Evolutionary conservation across 2,888 invertebrate species (phyloP).

Genomic region (Deilephila elpenor): DNA sequence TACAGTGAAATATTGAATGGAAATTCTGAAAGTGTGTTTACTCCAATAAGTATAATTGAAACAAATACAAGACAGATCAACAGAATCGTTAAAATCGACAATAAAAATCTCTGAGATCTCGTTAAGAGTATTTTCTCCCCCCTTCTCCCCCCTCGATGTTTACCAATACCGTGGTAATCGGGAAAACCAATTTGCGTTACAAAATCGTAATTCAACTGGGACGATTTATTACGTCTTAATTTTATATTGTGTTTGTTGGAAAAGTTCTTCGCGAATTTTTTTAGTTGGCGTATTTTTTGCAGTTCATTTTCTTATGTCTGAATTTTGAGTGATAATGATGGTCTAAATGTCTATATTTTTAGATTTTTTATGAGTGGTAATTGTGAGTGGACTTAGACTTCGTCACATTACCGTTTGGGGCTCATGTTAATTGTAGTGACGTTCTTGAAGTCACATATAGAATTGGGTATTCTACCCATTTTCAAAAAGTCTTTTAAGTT

Average conservation of each 20-base stretch:
- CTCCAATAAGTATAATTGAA: not conserved
- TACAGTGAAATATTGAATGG: too few species aligned
- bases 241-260: conserved; percentile 15
- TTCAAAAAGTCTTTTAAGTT: too few species aligned
- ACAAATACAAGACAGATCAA: not conserved
- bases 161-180: conserved; percentile 1
- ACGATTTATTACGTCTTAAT: conserved; percentile 8
- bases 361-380: too few species aligned
- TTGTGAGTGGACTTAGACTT: too few species aligned
- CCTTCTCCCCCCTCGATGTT: not conserved
- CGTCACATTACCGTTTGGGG: too few species aligned
- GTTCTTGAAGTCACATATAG: too few species aligned
- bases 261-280: not conserved
- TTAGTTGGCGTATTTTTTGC: not conserved
- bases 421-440: too few species aligned
- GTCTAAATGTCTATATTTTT: too few species aligned
- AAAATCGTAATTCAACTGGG: conserved; percentile 11
- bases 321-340: not conserved
- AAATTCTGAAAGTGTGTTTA: too few species aligned
- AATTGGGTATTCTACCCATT: too few species aligned
- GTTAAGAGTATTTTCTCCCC: not conserved
- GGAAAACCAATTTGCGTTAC: conserved; percentile 16
- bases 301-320: not conserved
- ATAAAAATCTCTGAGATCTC: not conserved
- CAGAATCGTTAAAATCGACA: not conserved